Percentiles rank a stretch among this genome's conserved stretches.
Conservation (phyloP, 2,888 invertebrate species). For the Sepiola atlantica region DNA sequence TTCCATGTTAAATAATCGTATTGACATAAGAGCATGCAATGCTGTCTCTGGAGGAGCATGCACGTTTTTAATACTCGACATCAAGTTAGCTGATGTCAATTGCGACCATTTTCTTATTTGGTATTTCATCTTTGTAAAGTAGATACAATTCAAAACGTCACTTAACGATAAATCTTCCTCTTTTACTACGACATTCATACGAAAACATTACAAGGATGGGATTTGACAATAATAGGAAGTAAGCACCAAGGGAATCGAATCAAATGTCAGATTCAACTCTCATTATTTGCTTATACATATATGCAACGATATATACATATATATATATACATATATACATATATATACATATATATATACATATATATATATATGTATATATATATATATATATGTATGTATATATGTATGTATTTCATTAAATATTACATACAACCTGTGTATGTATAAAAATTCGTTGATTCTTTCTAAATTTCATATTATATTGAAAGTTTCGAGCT, state of each 20-base stretch:
- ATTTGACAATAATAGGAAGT: neutral
- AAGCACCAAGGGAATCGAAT: neutral
- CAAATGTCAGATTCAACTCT: neutral
- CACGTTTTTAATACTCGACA: neutral
- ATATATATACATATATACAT: no score
- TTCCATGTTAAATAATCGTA: neutral
- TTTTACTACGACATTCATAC: neutral
- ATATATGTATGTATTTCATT: no score
- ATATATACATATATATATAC: no score
- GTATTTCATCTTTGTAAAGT: neutral
- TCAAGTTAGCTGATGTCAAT: neutral
- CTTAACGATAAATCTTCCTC: neutral
- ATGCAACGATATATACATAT: no score
- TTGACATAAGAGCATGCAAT: neutral
- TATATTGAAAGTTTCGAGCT: no score
- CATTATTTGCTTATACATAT: neutral
- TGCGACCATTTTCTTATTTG: slow-evolving; percentile 19
- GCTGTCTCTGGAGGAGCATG: neutral
- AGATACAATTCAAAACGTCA: neutral
- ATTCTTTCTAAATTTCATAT: no score
- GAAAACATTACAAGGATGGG: neutral
- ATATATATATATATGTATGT: no score
- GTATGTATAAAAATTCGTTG: no score
- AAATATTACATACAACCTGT: no score
- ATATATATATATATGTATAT: no score